Evolutionary conservation across 1,140 invertebrate genomes (phyloP).

Genomic region (Cryptotermes secundus): DNA sequence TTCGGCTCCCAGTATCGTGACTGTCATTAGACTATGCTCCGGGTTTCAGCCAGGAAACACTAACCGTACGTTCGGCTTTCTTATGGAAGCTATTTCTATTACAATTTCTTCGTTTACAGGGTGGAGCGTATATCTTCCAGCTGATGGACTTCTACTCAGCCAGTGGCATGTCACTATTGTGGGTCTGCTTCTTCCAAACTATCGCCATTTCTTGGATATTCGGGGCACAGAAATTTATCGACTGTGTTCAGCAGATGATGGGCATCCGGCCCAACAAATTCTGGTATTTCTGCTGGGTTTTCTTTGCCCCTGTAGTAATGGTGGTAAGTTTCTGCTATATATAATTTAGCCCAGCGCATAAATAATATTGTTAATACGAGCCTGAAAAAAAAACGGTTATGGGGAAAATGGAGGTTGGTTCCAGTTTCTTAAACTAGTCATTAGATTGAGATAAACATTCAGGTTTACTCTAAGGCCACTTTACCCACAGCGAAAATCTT

Average conservation of each 20-base stretch:
- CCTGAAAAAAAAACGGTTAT: no score
- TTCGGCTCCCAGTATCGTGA: no score
- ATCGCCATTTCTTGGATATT: conserved; percentile 68
- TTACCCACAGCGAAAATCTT: no score
- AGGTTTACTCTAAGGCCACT: no score
- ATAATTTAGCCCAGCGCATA: not conserved
- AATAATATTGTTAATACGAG: not conserved
- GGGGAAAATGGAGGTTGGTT: no score
- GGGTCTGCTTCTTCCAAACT: conserved; percentile 68
- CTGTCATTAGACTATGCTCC: no score
- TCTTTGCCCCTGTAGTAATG: conserved; percentile 61
- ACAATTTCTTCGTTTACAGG: conserved; percentile 46
- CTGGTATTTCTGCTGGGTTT: conserved; percentile 64
- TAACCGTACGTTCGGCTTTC: no score
- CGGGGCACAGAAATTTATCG: conserved; percentile 57
- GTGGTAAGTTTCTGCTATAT: conserved; percentile 50
- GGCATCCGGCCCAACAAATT: conserved; percentile 58
- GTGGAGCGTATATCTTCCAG: conserved; percentile 71
- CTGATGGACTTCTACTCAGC: conserved; percentile 72
- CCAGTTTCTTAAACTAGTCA: no score
- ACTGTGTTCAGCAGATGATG: conserved; percentile 70
- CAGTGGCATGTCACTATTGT: conserved; percentile 65
- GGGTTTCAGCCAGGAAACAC: no score
- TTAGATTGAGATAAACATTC: no score
- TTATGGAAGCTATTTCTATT: not conserved